Evolutionary conservation across 1,140 invertebrate species (phyloP).

Genomic region (Oryzaephilus surinamensis): DNA sequence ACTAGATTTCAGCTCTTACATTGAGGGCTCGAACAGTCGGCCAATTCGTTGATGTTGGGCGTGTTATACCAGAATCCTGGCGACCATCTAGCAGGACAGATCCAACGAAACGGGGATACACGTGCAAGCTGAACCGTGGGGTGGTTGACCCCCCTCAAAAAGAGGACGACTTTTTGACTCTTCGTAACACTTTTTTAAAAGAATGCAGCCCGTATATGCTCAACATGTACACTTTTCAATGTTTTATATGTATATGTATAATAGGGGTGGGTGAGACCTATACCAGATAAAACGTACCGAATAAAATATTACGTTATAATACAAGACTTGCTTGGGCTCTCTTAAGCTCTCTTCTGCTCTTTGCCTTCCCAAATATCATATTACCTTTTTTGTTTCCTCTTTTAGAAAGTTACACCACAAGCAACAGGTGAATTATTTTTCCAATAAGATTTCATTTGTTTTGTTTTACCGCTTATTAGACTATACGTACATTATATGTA

Average conservation of each 20-base stretch:
- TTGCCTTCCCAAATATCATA: too few relatives aligned
- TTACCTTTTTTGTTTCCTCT: too few relatives aligned
- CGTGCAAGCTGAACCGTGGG: conserved; percentile 31
- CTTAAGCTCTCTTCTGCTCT: too few relatives aligned
- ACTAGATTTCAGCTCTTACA: conserved; percentile 28
- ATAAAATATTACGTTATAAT: too few relatives aligned
- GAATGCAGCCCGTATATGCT: conserved; percentile 29
- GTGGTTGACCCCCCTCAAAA: conserved; percentile 35
- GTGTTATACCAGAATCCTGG: conserved; percentile 15
- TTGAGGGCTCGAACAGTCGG: conserved; percentile 33
- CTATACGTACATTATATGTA: too few relatives aligned
- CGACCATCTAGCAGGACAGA: conserved; percentile 13
- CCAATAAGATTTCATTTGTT: conserved; percentile 11
- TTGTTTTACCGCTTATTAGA: too few relatives aligned
- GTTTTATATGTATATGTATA: too few relatives aligned
- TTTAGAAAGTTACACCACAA: too few relatives aligned
- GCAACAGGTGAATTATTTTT: conserved; percentile 15
- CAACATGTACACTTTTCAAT: too few relatives aligned
- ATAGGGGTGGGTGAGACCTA: conserved; percentile 16
- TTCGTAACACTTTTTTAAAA: conserved; percentile 32
- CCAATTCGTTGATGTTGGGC: conserved; percentile 26
- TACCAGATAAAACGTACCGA: too few relatives aligned
- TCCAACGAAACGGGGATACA: conserved; percentile 33
- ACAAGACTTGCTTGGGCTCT: too few relatives aligned
- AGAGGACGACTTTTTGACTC: conserved; percentile 37